Base-by-base conservation (phyloP, 2,888 invertebrate species). In the Agonopterix heracliana region DNA sequence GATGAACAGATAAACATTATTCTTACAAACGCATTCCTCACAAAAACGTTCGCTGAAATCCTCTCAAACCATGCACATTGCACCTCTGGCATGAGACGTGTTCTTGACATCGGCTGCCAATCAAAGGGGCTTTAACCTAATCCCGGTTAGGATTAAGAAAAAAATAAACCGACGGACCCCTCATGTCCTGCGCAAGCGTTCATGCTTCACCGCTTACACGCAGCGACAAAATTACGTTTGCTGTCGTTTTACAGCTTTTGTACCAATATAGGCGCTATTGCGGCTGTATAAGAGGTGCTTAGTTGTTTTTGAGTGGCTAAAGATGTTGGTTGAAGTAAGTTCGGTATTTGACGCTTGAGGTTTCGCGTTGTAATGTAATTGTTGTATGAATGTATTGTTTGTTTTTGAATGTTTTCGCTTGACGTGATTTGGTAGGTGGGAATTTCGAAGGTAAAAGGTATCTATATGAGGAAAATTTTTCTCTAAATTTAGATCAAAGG, bases 81-180 rank as follows among this genome's bases (percentile, higher is more conserved):
- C 49, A 50, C 46, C 46, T 46, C 43, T 40, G 49, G 8, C 17
- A 38, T 66, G 72, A 67, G 73, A 70, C 72, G 64, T 83, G 86
- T 81, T 74, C 71, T 78, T 79, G 85, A 86, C 85, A 82, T 70
- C 82, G 81, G 81, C 87, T 86, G 87, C 86, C 87, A 86, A 81
- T 88, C 87, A 87, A 82, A 84, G 74, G 78, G 81, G 78, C 83
- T 85, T 85, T 82, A 76, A 75, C 78, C 81, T 87, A 86, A 88
- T 86, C 87, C 87, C 68, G 78, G 77, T 76, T 77, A 75, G 86
- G 87, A 86, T 87, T 86, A 85, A 78, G 74, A 76, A 83, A 85
- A 86, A 86, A 86, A 86, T 76, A 81, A 78, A 83, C 81, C 74
- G 66, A 71, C 73, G 68, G 73, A 67, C 82, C 81, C 82, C 84